Base-by-base conservation (phyloP, 30 jellyfish, hydroid and myxozoan species). In the Aurelia aurita region DNA sequence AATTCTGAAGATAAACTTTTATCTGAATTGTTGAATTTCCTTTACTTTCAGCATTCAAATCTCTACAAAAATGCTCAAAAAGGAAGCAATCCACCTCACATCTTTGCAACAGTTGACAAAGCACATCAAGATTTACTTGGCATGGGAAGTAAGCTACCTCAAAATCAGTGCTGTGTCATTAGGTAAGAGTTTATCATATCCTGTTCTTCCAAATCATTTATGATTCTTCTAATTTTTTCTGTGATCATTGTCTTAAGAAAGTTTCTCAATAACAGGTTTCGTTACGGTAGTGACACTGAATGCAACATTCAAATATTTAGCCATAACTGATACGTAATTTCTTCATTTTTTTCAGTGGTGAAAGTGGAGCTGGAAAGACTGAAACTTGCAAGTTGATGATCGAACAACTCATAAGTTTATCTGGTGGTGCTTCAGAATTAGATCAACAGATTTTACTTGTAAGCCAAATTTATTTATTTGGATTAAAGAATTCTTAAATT, bases 351-450 rank as follows among this genome's bases (percentile, higher is more conserved):
- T 28, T 53, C 28, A 87, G 96, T 69, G 96, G 96, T 60, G 96
- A 87, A 57, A 87, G 96, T 77, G 96, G 96, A 28, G 80, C 96
- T n/a, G 96, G 96, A 21, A 87, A 87, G 82, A 87, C 96, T 11
- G 96, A 87, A 55, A 87, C 71, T 6, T 68, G 87, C 68, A 87
- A 87, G 34, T 32, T 66, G 44, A 27, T 87, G 87, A 87, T 87
- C 10, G 58, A 77, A 26, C 87, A 87, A 3, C n/a, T 87, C n/a
- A 76, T 87, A 45, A 80, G 77, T 54, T 46, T 87, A 29, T 87
- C 87, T 35, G 87, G 82, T 22, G 87, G 91, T 43, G 43, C 87
- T 22, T 87, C 96, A 18, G 96, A 87, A 58, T 51, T 87, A 10
- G 96, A 87, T 77, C 89, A 87, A 26, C 88, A 87, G 46, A 87